Conservation (phyloP, 2,888 invertebrate genomes). For the Lasius platythorax region DNA sequence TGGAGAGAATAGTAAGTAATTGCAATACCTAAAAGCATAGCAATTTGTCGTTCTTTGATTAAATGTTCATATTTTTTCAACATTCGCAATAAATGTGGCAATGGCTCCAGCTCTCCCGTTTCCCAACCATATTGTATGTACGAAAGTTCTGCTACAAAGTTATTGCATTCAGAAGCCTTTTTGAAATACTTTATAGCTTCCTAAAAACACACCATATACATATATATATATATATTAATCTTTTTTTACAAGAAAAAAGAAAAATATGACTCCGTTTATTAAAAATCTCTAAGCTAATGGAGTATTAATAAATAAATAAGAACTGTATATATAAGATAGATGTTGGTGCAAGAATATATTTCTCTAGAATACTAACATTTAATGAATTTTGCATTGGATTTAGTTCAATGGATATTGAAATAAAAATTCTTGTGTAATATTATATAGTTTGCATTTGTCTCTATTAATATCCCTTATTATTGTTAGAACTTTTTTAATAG, state of each 20-base stretch:
- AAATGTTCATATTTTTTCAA: conserved; percentile 19
- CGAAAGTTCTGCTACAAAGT: conserved; percentile 36
- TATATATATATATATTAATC: not conserved
- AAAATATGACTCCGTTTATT: not conserved
- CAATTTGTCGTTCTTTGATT: conserved; percentile 1
- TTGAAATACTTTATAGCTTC: conserved; percentile 52
- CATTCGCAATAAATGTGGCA: conserved; percentile 36
- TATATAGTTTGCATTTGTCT: not conserved
- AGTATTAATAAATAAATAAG: conserved; percentile 1
- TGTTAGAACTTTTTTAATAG: not conserved
- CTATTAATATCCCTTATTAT: not conserved
- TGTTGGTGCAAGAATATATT: not conserved
- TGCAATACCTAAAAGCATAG: conserved; percentile 24
- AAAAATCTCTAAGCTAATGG: not conserved
- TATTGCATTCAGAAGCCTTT: conserved; percentile 38
- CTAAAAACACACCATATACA: conserved; percentile 34
- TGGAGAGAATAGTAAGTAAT: conserved; percentile 26
- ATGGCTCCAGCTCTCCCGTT: conserved; percentile 14
- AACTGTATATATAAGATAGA: not conserved
- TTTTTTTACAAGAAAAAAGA: not conserved
- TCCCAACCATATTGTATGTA: conserved; percentile 37
- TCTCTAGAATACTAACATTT: not conserved
- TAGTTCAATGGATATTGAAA: not conserved
- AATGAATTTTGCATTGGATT: not conserved
- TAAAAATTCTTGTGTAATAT: not conserved